Evolutionary conservation across 2,113 vertebrate species (phyloP).

Genomic region (Acrocephalus kingi): DNA sequence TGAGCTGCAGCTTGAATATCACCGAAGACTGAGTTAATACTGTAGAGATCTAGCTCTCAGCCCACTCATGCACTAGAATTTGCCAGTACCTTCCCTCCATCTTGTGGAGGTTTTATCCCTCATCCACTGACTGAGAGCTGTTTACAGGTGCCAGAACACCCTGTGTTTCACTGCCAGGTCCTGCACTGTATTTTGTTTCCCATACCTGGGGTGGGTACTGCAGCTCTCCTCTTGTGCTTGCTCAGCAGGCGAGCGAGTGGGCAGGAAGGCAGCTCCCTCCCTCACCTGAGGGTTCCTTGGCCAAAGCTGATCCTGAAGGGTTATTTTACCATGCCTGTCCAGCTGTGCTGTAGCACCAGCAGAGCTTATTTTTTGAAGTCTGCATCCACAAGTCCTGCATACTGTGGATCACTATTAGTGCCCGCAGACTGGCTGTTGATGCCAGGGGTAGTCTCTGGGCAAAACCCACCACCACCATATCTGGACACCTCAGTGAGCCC

Average conservation of each 20-base stretch:
- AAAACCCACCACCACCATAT: background rate
- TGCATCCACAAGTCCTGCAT: background rate
- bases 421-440: background rate
- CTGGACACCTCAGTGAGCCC: background rate
- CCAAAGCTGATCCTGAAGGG: background rate
- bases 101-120: background rate
- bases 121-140: background rate
- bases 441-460: background rate
- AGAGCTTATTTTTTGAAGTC: background rate
- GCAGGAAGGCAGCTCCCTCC: background rate
- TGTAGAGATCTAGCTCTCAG: background rate
- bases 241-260: fast-evolving
- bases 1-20: conserved; percentile 31
- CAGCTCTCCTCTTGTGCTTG: background rate
- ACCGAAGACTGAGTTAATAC: background rate
- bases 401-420: background rate
- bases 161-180: background rate
- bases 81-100: background rate
- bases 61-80: background rate
- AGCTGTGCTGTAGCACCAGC: background rate
- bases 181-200: background rate
- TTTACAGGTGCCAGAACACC: background rate
- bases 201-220: background rate
- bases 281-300: fast-evolving
- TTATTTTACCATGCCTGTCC: background rate